Conservation (phyloP, 2,888 invertebrate species). For the Lithophane ornitopus region DNA sequence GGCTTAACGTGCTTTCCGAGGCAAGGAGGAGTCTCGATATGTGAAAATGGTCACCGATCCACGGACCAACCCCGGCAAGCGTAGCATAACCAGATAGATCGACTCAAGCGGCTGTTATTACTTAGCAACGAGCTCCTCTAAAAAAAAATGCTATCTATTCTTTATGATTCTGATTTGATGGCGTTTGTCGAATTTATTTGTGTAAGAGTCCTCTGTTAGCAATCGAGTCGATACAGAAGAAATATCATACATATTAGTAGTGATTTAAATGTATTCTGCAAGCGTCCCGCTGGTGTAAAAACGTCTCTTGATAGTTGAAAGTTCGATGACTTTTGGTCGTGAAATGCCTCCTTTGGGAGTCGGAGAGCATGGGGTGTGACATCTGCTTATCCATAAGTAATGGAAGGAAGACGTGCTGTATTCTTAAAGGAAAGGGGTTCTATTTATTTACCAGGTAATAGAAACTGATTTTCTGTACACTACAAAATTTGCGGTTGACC, state of each 20-base stretch:
- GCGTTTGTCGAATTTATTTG: neutral
- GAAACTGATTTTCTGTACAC: neutral
- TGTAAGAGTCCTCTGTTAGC: no score
- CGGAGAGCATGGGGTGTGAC: conserved; percentile 41
- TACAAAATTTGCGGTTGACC: neutral
- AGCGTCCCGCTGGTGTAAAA: conserved; percentile 23
- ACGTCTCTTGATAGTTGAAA: conserved; percentile 26
- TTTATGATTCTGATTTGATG: neutral
- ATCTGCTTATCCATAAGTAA: conserved; percentile 42
- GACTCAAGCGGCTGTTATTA: no score
- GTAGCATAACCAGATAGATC: no score
- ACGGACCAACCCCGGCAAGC: no score
- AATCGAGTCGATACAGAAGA: neutral
- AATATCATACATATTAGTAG: neutral
- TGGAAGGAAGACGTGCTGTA: conserved; percentile 12
- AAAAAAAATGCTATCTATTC: neutral
- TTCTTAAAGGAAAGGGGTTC: conserved; percentile 13
- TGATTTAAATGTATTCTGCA: conserved; percentile 42
- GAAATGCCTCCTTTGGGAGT: conserved; percentile 38
- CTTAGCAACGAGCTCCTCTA: no score
- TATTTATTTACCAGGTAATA: neutral
- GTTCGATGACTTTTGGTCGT: conserved; percentile 39
- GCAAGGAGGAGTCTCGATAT: no score
- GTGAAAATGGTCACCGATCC: no score
- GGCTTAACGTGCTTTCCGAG: no score